These are phyloP conservation scores for Agapetus fuscipes DNA, from an alignment of 2,888 invertebrate genomes.

Conservation along the genomic window DNA sequence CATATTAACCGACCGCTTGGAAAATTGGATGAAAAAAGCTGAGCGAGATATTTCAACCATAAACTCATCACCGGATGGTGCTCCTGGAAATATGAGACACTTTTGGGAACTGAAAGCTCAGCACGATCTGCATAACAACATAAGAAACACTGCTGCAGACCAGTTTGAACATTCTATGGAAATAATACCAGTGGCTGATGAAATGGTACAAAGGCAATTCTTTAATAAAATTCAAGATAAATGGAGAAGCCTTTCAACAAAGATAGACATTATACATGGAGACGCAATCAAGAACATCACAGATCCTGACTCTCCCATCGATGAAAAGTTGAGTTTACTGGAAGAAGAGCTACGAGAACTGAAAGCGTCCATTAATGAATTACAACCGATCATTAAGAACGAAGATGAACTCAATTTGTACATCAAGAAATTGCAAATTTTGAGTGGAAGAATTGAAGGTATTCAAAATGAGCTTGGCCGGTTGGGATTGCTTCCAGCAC, in stretches of 20 bases:
- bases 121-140: slow-evolving; percentile 71
- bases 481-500: slow-evolving; percentile 61
- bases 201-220: slow-evolving; percentile 70
- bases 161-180: slow-evolving; percentile 69
- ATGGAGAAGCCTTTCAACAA: slow-evolving; percentile 57
- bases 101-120: slow-evolving; percentile 88
- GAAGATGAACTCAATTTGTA: slow-evolving; percentile 76
- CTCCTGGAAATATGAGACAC: slow-evolving; percentile 63
- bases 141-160: slow-evolving; percentile 61
- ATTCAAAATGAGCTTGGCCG: slow-evolving; percentile 74
- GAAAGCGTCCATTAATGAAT: slow-evolving; percentile 55
- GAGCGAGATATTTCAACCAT: slow-evolving; percentile 61
- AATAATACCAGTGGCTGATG: slow-evolving; percentile 74
- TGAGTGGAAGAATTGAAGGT: slow-evolving; percentile 62
- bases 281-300: slow-evolving; percentile 61
- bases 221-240: slow-evolving; percentile 68
- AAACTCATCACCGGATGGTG: slow-evolving; percentile 50
- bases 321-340: slow-evolving; percentile 63
- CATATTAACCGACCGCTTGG: slow-evolving; percentile 60
- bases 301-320: slow-evolving; percentile 61
- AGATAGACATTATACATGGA: slow-evolving; percentile 56
- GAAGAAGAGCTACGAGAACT: slow-evolving; percentile 71
- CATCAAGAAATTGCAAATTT: slow-evolving; percentile 69
- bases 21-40: slow-evolving; percentile 65
- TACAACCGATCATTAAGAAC: slow-evolving; percentile 71